Percentiles rank a stretch among this genome's conserved stretches.
phyloP scores from a whole-genome alignment of 1,140 invertebrate genomes.

The Eriocheir sinensis region DNA sequence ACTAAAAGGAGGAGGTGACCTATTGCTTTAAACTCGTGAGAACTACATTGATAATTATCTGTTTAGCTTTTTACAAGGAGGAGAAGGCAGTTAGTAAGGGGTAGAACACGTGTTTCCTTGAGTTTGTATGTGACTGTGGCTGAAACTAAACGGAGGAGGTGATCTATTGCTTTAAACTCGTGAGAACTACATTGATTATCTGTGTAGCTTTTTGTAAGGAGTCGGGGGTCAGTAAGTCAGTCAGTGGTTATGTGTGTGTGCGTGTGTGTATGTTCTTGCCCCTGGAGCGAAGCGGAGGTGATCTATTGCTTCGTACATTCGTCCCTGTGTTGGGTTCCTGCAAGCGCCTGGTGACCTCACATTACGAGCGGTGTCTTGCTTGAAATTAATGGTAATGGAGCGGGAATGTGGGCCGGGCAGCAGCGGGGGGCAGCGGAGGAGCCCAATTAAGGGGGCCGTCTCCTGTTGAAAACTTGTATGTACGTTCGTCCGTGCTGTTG shows the following conservation, averaged over 20 bases:
- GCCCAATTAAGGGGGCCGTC: background rate
- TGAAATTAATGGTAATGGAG: slow-evolving; percentile 6
- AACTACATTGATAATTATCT: too few species aligned
- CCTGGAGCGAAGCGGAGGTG: background rate
- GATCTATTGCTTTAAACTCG: background rate
- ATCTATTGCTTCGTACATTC: background rate
- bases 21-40: too few species aligned
- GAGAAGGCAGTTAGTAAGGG: too few species aligned
- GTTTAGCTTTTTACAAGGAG: too few species aligned
- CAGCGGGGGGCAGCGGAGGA: background rate
- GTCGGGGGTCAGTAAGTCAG: too few species aligned
- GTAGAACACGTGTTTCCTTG: too few species aligned
- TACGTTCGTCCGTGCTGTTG: background rate
- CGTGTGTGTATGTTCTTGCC: too few species aligned
- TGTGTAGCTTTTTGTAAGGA: background rate
- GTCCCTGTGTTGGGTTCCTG: background rate
- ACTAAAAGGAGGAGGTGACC: too few species aligned
- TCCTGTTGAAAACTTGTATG: background rate
- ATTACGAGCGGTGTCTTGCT: background rate
- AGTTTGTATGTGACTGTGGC: too few species aligned
- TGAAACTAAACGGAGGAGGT: too few species aligned
- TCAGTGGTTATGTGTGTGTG: too few species aligned
- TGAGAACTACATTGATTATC: background rate
- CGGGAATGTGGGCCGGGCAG: background rate
- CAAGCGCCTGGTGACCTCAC: background rate